Evolutionary conservation across 2,113 vertebrate species (phyloP), one percentile per base, ranked within the genome.

Genomic region (Ictalurus punctatus): DNA sequence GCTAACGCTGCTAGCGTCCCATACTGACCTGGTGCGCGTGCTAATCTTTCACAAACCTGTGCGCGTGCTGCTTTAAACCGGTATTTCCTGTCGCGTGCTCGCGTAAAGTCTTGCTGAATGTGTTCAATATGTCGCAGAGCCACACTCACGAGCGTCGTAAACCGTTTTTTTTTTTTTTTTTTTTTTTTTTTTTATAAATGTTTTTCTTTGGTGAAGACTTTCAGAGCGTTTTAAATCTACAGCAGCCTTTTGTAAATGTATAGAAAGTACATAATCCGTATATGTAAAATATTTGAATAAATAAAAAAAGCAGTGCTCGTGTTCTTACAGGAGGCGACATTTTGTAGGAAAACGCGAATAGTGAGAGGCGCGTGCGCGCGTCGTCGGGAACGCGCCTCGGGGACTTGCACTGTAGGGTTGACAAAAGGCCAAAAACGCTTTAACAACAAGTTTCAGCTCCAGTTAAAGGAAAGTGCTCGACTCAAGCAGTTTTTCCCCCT

Each of bases 381-480:
- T 44, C 4, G 9, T 79, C 44, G 17, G 23, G 79, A 58, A 81
- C 79, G 52, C n/a, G 79, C 52, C 16, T 30, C 48, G 56, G n/a
- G 80, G 30, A 59, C 79, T 54, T 17, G 80, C 80, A 13, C 30
- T 12, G 0, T 3, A 74, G 54, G 69, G 74, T 61, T 78, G 92
- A 96, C 94, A 95, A 95, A 94, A 92, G 95, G 91, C 93, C 87
- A 93, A 95, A 95, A 94, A 93, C 89, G 92, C 92, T 91, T 86
- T 73, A 91, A 94, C 93, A 94, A 94, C 94, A 94, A 91, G 91
- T 91, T 93, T 94, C 52, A 37, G 83, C 85, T 89, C 78, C 88
- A 86, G 61, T 87, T 74, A 85, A 91, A 90, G 93, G 95, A 95
- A 95, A 93, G 91, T 94, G 93, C 95, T 95, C 89, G 95, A 95